These are phyloP conservation scores for Drosophila paramelanica DNA, from an alignment of 2,888 invertebrate genomes.

Conservation along the genomic window DNA sequence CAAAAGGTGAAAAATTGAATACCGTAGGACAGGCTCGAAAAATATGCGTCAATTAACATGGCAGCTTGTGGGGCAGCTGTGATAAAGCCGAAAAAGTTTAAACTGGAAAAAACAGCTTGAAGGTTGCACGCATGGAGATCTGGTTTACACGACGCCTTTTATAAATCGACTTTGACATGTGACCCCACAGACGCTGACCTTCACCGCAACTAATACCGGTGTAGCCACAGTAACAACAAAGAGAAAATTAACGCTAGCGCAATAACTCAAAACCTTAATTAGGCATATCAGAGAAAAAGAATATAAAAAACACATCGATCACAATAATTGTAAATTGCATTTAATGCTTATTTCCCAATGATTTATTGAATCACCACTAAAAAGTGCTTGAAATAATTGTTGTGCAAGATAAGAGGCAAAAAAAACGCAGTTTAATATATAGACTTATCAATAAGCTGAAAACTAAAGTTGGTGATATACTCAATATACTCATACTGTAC, in stretches of 20 bases:
- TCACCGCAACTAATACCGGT: constrained; percentile 47
- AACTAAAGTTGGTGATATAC: not conserved
- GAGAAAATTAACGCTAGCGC: constrained; percentile 18
- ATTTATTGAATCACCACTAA: constrained; percentile 11
- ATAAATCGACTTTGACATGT: constrained; percentile 66
- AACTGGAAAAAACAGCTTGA: constrained; percentile 26
- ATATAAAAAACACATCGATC: constrained; percentile 58
- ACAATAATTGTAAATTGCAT: constrained; percentile 45
- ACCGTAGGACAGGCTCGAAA: constrained; percentile 64
- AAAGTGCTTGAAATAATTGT: constrained; percentile 24
- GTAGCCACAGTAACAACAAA: constrained; percentile 14
- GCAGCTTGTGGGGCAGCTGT: constrained; percentile 46
- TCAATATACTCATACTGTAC: not conserved
- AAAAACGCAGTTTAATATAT: constrained; percentile 33
- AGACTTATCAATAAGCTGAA: constrained; percentile 37
- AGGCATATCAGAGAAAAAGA: constrained; percentile 23
- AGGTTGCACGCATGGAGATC: constrained; percentile 53
- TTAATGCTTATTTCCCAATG: constrained; percentile 33
- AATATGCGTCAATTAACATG: constrained; percentile 75
- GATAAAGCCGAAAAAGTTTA: constrained; percentile 26
- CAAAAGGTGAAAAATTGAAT: constrained; percentile 30
- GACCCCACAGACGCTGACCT: constrained; percentile 69
- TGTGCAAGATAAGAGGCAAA: constrained; percentile 24
- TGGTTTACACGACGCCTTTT: constrained; percentile 54
- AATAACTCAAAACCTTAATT: constrained; percentile 50